Conservation (phyloP, 1,140 invertebrate species). For the Dreissena rostriformis region DNA sequence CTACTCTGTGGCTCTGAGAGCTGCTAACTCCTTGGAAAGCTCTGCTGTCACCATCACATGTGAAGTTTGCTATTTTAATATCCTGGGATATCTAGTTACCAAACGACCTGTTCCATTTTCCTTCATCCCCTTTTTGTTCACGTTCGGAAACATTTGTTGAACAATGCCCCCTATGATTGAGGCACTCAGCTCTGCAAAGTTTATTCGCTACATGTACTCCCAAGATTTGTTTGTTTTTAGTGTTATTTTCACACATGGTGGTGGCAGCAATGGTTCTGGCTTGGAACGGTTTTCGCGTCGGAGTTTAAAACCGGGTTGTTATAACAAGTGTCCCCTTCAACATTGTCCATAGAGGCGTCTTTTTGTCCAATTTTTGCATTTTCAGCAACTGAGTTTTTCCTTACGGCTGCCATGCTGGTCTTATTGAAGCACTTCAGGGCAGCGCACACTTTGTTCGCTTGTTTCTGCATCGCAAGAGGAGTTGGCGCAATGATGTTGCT, state of each 20-base stretch:
- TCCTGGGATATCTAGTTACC: not conserved
- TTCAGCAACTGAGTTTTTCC: not conserved
- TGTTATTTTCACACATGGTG: conserved; percentile 29
- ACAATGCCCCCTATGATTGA: not conserved
- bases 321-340: conserved; percentile 12
- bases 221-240: conserved; percentile 26
- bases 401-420: not conserved
- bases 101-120: not conserved
- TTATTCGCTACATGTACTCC: conserved; percentile 18
- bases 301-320: conserved; percentile 23
- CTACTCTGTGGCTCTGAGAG: not conserved
- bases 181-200: conserved; percentile 4
- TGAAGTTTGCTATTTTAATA: not conserved
- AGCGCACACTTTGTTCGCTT: not conserved
- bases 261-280: conserved; percentile 3
- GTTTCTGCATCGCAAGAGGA: not conserved
- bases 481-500: not conserved
- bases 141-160: not conserved
- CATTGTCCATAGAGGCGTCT: conserved; percentile 18
- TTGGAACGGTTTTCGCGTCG: conserved; percentile 9
- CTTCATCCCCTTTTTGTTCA: not conserved
- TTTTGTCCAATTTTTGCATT: not conserved
- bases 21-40: not conserved
- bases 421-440: not conserved
- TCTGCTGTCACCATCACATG: conserved; percentile 4